A percentile compares a stretch with the other conserved stretches of the same genome.
These are phyloP conservation scores for Elgaria multicarinata DNA, from an alignment of 2,113 vertebrate genomes.

Conservation along the genomic window DNA sequence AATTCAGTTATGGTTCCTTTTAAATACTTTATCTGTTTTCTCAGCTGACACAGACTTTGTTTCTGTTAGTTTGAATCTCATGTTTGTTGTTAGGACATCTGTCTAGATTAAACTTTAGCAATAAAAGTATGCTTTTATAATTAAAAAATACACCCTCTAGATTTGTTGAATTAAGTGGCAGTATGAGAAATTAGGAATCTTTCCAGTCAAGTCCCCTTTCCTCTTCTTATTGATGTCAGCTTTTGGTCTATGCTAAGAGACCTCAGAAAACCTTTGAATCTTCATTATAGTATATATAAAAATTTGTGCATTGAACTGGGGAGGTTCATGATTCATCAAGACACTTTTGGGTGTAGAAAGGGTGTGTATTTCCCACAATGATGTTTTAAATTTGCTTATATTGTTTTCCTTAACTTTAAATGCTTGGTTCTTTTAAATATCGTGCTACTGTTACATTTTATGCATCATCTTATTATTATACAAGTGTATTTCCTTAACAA, in stretches of 20 bases:
- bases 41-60: neutral
- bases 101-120: neutral
- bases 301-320: neutral
- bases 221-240: neutral
- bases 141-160: neutral
- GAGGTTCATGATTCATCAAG: neutral
- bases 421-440: neutral
- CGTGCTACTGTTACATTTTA: neutral
- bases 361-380: neutral
- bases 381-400: neutral
- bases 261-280: neutral
- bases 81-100: neutral
- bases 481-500: slow-evolving; percentile 24
- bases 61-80: neutral
- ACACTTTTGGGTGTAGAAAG: neutral
- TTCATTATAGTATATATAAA: neutral
- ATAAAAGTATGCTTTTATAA: neutral
- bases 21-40: neutral
- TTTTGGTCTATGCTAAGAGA: neutral
- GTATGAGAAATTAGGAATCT: neutral
- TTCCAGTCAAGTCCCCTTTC: neutral
- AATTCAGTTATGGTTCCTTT: neutral
- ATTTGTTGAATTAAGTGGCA: neutral
- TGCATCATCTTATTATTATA: neutral
- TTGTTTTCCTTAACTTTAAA: neutral